A percentile compares a stretch with the other conserved stretches of the same genome.
These are phyloP conservation scores for Melanotaenia boesemani DNA, from an alignment of 2,797 vertebrate species.

Conservation along the genomic window DNA sequence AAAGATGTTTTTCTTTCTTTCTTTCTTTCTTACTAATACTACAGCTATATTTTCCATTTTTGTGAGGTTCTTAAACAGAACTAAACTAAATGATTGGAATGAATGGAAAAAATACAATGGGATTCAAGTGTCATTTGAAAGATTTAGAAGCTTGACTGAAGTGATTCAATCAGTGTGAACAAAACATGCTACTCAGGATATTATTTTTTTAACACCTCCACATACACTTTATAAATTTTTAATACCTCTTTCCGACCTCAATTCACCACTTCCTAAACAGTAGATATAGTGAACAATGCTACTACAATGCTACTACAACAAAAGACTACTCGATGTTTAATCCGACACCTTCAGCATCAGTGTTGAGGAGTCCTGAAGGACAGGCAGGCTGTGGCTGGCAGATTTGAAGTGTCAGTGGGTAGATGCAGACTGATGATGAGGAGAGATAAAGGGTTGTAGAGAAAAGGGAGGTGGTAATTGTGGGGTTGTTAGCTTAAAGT, in stretches of 20 bases:
- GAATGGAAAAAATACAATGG: background rate
- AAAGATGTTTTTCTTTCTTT: background rate
- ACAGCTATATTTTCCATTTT: background rate
- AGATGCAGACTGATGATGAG: conserved; percentile 46
- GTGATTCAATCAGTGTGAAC: no score
- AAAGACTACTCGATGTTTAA: conserved; percentile 45
- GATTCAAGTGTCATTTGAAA: background rate
- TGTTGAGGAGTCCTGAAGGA: conserved; percentile 32
- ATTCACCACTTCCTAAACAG: conserved; percentile 1
- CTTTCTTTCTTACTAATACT: no score
- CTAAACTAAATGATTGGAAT: background rate
- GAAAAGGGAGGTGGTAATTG: conserved; percentile 42
- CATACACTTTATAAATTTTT: conserved; percentile 16
- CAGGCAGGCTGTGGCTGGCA: conserved; percentile 24
- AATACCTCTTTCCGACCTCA: conserved; percentile 1
- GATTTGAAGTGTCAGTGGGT: conserved; percentile 52
- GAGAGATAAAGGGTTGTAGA: conserved; percentile 42
- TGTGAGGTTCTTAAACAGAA: no score
- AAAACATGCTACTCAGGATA: background rate
- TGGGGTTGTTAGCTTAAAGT: conserved; percentile 45
- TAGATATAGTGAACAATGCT: conserved; percentile 9
- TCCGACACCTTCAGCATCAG: conserved; percentile 48
- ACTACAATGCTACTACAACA: background rate
- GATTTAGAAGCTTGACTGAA: background rate
- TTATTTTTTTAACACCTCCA: conserved; percentile 9